Percentiles rank a stretch among this genome's conserved stretches.
Evolutionary conservation across 2,888 invertebrate genomes (phyloP).

Genomic region (Melolontha melolontha): DNA sequence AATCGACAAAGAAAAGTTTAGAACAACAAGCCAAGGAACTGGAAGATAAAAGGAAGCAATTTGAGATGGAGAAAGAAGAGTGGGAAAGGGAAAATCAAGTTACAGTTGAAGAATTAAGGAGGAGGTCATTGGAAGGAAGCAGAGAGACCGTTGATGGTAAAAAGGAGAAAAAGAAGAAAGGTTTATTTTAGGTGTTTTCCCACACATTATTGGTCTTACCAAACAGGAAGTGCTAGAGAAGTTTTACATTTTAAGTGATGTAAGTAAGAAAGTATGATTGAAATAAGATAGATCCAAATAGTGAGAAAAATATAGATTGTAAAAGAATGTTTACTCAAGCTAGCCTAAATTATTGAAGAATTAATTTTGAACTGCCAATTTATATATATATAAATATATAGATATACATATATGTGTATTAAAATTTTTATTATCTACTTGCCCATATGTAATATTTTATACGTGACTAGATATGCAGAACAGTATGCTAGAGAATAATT

Average conservation of each 20-base stretch:
- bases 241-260: conserved; percentile 41
- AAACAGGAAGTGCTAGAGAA: conserved; percentile 39
- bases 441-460: conserved; percentile 49
- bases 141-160: conserved; percentile 90
- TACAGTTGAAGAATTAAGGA: conserved; percentile 88
- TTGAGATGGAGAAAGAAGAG: conserved; percentile 85
- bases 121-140: conserved; percentile 89
- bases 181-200: conserved; percentile 77
- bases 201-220: conserved; percentile 22
- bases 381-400: conserved; percentile 43
- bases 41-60: conserved; percentile 87
- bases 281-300: conserved; percentile 40
- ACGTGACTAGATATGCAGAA: conserved; percentile 44
- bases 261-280: conserved; percentile 35
- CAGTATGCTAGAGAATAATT: conserved; percentile 45
- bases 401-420: conserved; percentile 42
- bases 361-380: conserved; percentile 47
- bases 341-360: conserved; percentile 45
- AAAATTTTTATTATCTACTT: conserved; percentile 45
- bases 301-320: conserved; percentile 41
- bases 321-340: conserved; percentile 41
- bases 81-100: conserved; percentile 94
- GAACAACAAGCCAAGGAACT: conserved; percentile 93
- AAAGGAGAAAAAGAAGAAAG: conserved; percentile 92
- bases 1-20: conserved; percentile 72